Percentiles rank a stretch among this genome's conserved stretches.
Evolutionary conservation across 2,113 vertebrate genomes (phyloP).

Genomic region (Glareola pratincola): DNA sequence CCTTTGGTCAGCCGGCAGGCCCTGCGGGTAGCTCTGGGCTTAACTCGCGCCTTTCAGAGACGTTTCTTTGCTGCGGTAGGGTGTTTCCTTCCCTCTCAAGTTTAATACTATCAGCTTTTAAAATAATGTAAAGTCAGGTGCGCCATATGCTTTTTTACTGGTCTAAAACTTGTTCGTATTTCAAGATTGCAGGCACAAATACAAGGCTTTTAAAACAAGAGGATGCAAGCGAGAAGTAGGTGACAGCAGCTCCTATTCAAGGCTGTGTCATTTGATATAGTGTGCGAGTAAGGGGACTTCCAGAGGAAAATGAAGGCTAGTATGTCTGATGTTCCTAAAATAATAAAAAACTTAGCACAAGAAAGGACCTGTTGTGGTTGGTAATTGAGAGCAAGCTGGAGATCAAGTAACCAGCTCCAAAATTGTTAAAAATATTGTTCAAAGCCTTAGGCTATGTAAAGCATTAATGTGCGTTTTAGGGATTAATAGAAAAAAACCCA

Average conservation of each 20-base stretch:
- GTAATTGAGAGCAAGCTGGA: not conserved
- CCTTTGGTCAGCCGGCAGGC: not conserved
- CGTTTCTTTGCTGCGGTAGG: fast-evolving
- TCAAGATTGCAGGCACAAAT: not conserved
- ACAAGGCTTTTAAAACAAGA: not conserved
- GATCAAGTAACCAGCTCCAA: not conserved
- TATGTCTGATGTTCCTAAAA: not conserved
- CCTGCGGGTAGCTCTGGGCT: not conserved
- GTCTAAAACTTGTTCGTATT: not conserved
- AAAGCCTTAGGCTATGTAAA: not conserved
- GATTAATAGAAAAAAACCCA: not conserved
- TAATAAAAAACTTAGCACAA: not conserved
- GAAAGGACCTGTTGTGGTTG: not conserved
- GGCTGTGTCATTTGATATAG: not conserved
- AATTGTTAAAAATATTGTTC: not conserved
- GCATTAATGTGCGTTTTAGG: not conserved
- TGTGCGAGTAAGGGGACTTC: not conserved
- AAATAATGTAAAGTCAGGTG: not conserved
- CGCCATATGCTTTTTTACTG: not conserved
- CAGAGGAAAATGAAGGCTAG: not conserved
- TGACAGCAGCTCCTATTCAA: not conserved
- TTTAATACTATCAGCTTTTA: not conserved
- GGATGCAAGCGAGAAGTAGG: not conserved
- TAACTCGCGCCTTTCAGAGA: not conserved
- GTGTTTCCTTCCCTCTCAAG: fast-evolving